Conservation (phyloP, 2,797 vertebrate species). For the Okamejei kenojei region DNA sequence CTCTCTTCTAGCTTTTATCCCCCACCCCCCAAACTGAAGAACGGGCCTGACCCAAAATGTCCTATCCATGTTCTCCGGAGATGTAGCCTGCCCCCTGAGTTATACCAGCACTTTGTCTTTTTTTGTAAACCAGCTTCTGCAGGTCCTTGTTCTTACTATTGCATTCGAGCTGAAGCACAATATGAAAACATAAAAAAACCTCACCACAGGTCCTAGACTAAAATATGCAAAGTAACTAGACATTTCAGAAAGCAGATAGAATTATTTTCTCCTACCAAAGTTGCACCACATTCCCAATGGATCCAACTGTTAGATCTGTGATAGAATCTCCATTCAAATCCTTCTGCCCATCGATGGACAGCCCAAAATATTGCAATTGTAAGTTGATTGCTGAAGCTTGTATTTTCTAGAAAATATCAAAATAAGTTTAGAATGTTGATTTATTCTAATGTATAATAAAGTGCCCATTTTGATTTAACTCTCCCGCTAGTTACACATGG, state of each 20-base stretch:
- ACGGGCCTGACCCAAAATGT: too few relatives aligned
- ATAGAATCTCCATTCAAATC: slow-evolving; percentile 76
- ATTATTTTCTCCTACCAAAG: slow-evolving; percentile 68
- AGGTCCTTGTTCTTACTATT: not conserved
- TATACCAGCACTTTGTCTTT: too few relatives aligned
- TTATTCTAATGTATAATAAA: not conserved
- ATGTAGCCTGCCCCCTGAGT: too few relatives aligned
- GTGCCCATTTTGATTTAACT: not conserved
- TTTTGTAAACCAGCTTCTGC: too few relatives aligned
- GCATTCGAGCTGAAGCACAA: not conserved
- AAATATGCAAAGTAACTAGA: not conserved
- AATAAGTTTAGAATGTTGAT: not conserved
- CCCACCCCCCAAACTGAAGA: too few relatives aligned
- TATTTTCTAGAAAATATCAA: slow-evolving; percentile 66
- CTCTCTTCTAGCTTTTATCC: too few relatives aligned
- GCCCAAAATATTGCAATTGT: slow-evolving; percentile 73
- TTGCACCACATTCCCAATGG: slow-evolving; percentile 76
- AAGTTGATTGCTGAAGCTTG: slow-evolving; percentile 64
- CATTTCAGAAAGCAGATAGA: not conserved
- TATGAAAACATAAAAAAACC: not conserved
- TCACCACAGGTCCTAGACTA: not conserved
- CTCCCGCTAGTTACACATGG: not conserved
- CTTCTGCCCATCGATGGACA: slow-evolving; percentile 70
- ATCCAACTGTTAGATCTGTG: slow-evolving; percentile 75
- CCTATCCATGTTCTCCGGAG: too few relatives aligned